A percentile compares a stretch with the other conserved stretches of the same genome.
Conservation (phyloP, 2,888 invertebrate species). For the Cephus spinipes region DNA sequence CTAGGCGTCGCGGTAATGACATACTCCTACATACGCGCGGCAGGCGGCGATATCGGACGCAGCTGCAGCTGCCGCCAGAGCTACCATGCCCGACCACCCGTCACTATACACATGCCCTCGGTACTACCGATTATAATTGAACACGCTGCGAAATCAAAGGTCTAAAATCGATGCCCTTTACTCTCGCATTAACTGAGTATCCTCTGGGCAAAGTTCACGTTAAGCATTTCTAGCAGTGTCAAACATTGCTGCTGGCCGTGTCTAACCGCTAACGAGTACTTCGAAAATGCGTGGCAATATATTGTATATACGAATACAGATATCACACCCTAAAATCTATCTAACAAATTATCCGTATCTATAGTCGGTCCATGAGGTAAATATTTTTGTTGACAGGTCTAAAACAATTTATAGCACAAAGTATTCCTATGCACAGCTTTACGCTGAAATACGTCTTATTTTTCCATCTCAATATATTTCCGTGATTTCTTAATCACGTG, state of each 20-base stretch:
- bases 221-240: not conserved
- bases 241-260: not conserved
- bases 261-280: too few relatives aligned
- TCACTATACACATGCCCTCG: constrained; percentile 11
- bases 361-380: too few relatives aligned
- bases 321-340: not conserved
- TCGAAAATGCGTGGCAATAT: too few relatives aligned
- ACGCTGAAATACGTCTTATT: too few relatives aligned
- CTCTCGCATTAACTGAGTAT: not conserved
- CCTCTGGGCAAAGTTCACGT: not conserved
- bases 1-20: constrained; percentile 60
- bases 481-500: too few relatives aligned
- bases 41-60: constrained; percentile 1
- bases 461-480: too few relatives aligned
- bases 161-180: not conserved
- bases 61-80: constrained; percentile 4
- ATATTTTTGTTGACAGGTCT: too few relatives aligned
- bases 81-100: constrained; percentile 5
- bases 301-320: not conserved
- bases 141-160: constrained; percentile 33
- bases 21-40: constrained; percentile 50
- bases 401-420: too few relatives aligned
- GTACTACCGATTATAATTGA: constrained; percentile 39
- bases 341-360: not conserved
- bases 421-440: too few relatives aligned